These are phyloP conservation scores for Eristalis intricaria DNA, from an alignment of 2,888 invertebrate genomes.

Conservation along the genomic window DNA sequence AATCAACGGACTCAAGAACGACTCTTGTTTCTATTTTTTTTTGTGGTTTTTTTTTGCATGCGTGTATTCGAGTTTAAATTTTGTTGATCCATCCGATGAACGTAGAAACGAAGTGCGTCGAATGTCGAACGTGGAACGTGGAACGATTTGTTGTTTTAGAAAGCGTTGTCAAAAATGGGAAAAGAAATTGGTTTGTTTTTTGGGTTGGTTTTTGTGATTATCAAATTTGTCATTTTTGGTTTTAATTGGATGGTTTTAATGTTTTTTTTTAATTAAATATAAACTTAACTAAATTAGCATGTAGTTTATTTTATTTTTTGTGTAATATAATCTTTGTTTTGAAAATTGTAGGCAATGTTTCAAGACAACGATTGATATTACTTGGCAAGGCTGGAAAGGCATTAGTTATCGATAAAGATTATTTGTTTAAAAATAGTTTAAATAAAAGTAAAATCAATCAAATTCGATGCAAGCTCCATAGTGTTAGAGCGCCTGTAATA, in stretches of 20 bases:
- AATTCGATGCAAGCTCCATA: background rate
- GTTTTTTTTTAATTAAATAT: background rate
- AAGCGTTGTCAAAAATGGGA: slow-evolving; percentile 81
- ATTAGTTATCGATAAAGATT: background rate
- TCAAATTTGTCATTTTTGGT: background rate
- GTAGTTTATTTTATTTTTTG: too few relatives aligned
- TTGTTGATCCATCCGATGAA: background rate
- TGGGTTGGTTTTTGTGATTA: slow-evolving; percentile 47
- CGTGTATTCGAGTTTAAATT: background rate
- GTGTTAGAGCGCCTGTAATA: background rate
- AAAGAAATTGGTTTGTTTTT: slow-evolving; percentile 75
- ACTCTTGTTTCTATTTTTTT: slow-evolving; percentile 91
- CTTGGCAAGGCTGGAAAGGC: slow-evolving; percentile 24
- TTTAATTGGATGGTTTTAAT: slow-evolving; percentile 51
- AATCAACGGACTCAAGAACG: slow-evolving; percentile 96
- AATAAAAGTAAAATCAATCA: background rate
- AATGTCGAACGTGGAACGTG: slow-evolving; percentile 24
- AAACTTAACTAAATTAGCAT: background rate
- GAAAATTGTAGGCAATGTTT: slow-evolving; percentile 45
- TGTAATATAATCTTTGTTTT: slow-evolving; percentile 52
- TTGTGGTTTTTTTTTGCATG: slow-evolving; percentile 18
- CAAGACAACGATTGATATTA: slow-evolving; percentile 52
- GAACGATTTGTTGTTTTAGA: slow-evolving; percentile 68
- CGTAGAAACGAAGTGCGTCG: background rate
- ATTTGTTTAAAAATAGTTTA: background rate